Conservation (phyloP, 2,888 invertebrate genomes). For the Eurois occulta region DNA sequence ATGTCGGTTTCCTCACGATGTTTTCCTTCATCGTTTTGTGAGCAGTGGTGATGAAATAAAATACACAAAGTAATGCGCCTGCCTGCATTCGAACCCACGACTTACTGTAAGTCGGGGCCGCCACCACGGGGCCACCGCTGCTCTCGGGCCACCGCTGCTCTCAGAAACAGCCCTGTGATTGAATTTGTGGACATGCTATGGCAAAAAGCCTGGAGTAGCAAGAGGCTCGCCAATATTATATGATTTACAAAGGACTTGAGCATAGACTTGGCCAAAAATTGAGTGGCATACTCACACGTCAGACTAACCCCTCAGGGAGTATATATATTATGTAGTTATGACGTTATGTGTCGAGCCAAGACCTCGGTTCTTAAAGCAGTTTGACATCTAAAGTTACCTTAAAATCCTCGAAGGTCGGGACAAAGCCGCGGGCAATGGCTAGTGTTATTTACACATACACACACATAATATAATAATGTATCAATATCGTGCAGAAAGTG, state of each 20-base stretch:
- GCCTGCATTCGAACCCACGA: no score
- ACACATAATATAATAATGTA: constrained; percentile 49
- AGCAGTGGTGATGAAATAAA: no score
- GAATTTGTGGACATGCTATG: neutral
- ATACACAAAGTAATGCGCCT: no score
- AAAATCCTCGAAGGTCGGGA: constrained; percentile 53
- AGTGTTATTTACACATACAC: constrained; percentile 56
- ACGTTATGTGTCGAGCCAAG: constrained; percentile 17
- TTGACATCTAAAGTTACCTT: constrained; percentile 45
- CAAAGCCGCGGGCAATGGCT: constrained; percentile 54
- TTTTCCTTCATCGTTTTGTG: no score
- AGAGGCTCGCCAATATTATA: neutral
- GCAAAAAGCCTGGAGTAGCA: neutral
- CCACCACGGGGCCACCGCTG: no score
- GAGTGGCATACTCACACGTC: neutral
- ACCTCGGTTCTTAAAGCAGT: constrained; percentile 39
- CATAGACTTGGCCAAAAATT: neutral
- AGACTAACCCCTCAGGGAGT: neutral
- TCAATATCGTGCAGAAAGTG: constrained; percentile 73
- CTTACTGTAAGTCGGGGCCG: no score
- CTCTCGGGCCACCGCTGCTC: no score
- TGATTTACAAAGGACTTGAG: neutral
- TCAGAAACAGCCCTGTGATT: neutral
- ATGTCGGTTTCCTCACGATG: no score
- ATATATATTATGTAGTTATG: constrained; percentile 2